phyloP scores from a whole-genome alignment of 2,888 invertebrate species.

The Calephelis perditalis region DNA sequence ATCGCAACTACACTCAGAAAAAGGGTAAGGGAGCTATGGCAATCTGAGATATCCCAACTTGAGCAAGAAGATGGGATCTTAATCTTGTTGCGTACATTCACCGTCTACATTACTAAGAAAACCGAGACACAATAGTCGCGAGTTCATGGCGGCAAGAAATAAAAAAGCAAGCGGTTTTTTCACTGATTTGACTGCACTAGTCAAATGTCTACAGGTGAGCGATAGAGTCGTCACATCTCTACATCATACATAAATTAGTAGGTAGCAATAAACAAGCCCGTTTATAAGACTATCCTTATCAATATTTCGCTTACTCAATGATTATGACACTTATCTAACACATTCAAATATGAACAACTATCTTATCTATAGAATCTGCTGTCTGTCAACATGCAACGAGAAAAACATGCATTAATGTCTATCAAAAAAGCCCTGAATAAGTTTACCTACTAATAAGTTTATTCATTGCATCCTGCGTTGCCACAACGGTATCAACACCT shows the following conservation, averaged over 20 bases:
- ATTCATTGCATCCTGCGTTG: constrained; percentile 84
- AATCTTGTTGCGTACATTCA: no score
- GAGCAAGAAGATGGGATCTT: no score
- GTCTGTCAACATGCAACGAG: constrained; percentile 17
- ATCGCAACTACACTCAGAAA: no score
- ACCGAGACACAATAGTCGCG: no score
- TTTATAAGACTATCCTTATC: constrained; percentile 5
- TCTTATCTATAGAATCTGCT: constrained; percentile 17
- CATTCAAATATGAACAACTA: constrained; percentile 9
- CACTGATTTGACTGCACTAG: no score
- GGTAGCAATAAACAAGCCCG: constrained; percentile 1
- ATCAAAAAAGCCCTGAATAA: constrained; percentile 47
- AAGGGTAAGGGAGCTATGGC: no score
- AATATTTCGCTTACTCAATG: constrained; percentile 7
- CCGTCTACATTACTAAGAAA: no score
- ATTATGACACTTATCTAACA: constrained; percentile 1
- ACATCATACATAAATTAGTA: background rate
- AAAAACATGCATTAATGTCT: constrained; percentile 23
- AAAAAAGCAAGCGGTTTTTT: no score
- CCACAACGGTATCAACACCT: constrained; percentile 79
- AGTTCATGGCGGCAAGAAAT: no score
- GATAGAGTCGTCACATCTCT: no score
- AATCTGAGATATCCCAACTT: no score
- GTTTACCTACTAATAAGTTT: constrained; percentile 89
- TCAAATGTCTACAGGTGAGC: no score